Conservation (phyloP, 2,797 vertebrate species). For the Geotrypetes seraphini region DNA sequence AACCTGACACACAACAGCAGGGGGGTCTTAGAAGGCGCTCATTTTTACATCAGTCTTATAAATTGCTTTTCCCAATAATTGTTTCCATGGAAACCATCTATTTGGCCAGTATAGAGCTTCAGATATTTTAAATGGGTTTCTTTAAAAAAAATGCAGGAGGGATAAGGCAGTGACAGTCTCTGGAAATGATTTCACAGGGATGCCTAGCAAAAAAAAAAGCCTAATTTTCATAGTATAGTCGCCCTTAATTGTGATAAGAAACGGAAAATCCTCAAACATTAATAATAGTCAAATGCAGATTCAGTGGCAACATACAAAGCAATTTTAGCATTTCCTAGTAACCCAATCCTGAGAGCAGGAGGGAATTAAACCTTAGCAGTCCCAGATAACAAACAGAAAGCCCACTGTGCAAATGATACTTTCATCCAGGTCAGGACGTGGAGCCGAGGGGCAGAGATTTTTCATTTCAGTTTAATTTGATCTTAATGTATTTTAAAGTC, state of each 20-base stretch:
- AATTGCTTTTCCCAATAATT: conserved; percentile 66
- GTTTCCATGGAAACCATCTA: conserved; percentile 67
- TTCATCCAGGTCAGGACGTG: too few relatives aligned
- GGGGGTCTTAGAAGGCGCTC: conserved; percentile 49
- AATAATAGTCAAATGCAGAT: conserved; percentile 31
- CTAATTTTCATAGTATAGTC: conserved; percentile 20
- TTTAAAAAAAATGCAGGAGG: conserved; percentile 35
- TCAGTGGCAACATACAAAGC: conserved; percentile 21
- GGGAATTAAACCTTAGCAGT: too few relatives aligned
- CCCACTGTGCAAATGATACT: too few relatives aligned
- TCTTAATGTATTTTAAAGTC: too few relatives aligned
- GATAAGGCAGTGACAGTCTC: not conserved
- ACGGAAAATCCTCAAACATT: conserved; percentile 20
- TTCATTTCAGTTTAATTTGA: too few relatives aligned
- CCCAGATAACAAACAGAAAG: too few relatives aligned
- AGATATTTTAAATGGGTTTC: conserved; percentile 50
- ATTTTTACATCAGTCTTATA: conserved; percentile 61
- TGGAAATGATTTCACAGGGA: conserved; percentile 9
- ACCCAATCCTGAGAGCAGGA: conserved; percentile 17
- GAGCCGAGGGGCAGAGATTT: too few relatives aligned
- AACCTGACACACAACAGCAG: conserved; percentile 42
- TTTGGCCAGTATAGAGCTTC: conserved; percentile 48
- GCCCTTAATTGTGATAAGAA: conserved; percentile 14
- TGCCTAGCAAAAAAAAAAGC: conserved; percentile 11
- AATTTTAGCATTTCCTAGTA: conserved; percentile 29